These are phyloP conservation scores for Homalodisca vitripennis DNA, from an alignment of 1,140 invertebrate species.

Conservation along the genomic window DNA sequence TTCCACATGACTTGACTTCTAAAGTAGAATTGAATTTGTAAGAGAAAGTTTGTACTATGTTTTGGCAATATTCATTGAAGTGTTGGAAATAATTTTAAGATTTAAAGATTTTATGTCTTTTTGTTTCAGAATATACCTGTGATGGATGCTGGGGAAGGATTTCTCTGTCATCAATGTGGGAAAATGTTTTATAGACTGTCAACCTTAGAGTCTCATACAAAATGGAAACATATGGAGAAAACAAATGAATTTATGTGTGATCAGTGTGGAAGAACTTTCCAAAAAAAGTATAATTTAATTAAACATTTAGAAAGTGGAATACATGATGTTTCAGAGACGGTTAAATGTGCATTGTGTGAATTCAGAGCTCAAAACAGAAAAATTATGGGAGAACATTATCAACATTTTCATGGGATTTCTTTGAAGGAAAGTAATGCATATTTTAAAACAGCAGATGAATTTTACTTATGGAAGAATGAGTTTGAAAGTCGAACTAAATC, in stretches of 20 bases:
- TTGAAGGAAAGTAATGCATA: constrained; percentile 5
- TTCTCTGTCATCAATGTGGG: constrained; percentile 2
- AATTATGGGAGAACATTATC: constrained; percentile 2
- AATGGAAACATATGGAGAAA: constrained; percentile 8
- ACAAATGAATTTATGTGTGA: constrained; percentile 16
- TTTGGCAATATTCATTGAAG: too few relatives aligned
- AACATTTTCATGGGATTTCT: neutral
- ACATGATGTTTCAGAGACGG: neutral
- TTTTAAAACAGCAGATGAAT: constrained; percentile 7
- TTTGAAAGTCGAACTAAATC: neutral
- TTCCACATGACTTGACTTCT: too few relatives aligned
- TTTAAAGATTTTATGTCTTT: neutral
- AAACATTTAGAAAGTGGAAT: constrained; percentile 10
- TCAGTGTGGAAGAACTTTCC: constrained; percentile 5
- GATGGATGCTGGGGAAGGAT: neutral
- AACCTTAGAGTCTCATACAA: constrained; percentile 2
- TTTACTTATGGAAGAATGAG: constrained; percentile 4
- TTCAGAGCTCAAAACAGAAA: neutral
- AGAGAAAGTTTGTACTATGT: too few relatives aligned
- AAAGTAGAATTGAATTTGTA: too few relatives aligned
- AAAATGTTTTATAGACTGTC: constrained; percentile 5
- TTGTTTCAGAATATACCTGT: neutral
- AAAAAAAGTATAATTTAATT: constrained; percentile 17
- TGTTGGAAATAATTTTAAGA: too few relatives aligned
- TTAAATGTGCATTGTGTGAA: constrained; percentile 5